Evolutionary conservation across 92 coral and sea anemone species (phyloP).

Genomic region (Phenganax stokvisi): DNA sequence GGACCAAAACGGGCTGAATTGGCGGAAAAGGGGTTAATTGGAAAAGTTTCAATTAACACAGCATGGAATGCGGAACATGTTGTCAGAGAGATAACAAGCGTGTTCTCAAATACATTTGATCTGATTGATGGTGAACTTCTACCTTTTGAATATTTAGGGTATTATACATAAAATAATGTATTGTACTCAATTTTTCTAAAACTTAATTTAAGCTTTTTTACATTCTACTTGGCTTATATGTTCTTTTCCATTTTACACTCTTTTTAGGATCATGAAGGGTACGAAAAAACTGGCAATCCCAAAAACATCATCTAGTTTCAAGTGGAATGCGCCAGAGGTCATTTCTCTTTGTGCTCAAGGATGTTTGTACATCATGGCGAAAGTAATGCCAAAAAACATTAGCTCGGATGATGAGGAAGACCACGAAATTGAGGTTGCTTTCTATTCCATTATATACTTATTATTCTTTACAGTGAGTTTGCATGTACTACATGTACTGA

Average conservation of each 20-base stretch:
- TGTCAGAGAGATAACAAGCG: not conserved
- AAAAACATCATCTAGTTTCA: slow-evolving; percentile 27
- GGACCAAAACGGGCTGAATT: not conserved
- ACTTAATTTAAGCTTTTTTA: not conserved
- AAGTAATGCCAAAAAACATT: not conserved
- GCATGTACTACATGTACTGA: too few relatives aligned
- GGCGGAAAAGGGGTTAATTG: not conserved
- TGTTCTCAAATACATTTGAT: not conserved
- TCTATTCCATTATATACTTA: too few relatives aligned
- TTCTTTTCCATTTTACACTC: not conserved
- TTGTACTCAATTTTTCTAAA: not conserved
- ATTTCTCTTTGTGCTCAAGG: slow-evolving; percentile 41
- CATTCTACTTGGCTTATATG: not conserved
- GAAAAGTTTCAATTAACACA: not conserved
- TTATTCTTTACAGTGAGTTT: too few relatives aligned
- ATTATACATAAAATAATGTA: not conserved
- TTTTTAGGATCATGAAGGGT: slow-evolving; percentile 39
- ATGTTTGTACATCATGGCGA: slow-evolving; percentile 34
- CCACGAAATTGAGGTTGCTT: not conserved
- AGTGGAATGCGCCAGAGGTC: slow-evolving; percentile 51
- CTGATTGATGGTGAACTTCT: slow-evolving; percentile 4
- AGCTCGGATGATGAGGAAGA: not conserved
- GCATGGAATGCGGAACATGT: not conserved
- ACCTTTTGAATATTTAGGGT: slow-evolving; percentile 24
- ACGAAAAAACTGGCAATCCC: slow-evolving; percentile 41